A percentile compares a stretch with the other conserved stretches of the same genome.
Evolutionary conservation across 2,797 vertebrate species (phyloP).

Genomic region (Arvicola amphibius): DNA sequence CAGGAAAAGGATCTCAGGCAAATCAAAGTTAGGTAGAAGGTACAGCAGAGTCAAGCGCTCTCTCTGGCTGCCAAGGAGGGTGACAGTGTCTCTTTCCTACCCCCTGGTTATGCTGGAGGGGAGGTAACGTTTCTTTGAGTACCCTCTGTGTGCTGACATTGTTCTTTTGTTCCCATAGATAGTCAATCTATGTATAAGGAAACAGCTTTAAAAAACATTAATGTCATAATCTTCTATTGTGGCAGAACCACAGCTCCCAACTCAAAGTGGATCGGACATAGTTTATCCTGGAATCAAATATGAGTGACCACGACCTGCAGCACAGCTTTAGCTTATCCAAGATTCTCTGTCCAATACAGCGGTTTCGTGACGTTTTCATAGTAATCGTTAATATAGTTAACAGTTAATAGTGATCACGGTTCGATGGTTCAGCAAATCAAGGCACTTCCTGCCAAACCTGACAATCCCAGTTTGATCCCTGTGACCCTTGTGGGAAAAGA

Average conservation of each 20-base stretch:
- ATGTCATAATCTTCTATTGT: neutral
- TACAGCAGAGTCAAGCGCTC: neutral
- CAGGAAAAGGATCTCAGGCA: conserved; percentile 31
- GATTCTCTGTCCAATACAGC: neutral
- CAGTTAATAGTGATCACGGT: too few species aligned
- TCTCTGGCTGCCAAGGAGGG: neutral
- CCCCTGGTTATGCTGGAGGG: neutral
- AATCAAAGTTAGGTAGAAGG: conserved; percentile 15
- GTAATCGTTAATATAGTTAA: too few species aligned
- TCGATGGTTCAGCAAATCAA: neutral
- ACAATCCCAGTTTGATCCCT: neutral
- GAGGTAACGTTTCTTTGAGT: neutral
- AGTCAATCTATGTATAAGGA: neutral
- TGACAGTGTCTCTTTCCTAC: neutral
- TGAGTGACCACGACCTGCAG: neutral
- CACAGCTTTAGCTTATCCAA: neutral
- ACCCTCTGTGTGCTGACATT: neutral
- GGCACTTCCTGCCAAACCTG: neutral
- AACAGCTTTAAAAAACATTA: neutral
- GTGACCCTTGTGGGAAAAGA: neutral
- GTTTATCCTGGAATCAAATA: neutral
- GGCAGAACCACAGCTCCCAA: neutral
- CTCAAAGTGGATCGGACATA: neutral
- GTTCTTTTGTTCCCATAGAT: conserved; percentile 3
- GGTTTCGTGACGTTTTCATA: neutral